Base-by-base conservation (phyloP, 35 echinoderm and acorn worm species). In the Diadema setosum region DNA sequence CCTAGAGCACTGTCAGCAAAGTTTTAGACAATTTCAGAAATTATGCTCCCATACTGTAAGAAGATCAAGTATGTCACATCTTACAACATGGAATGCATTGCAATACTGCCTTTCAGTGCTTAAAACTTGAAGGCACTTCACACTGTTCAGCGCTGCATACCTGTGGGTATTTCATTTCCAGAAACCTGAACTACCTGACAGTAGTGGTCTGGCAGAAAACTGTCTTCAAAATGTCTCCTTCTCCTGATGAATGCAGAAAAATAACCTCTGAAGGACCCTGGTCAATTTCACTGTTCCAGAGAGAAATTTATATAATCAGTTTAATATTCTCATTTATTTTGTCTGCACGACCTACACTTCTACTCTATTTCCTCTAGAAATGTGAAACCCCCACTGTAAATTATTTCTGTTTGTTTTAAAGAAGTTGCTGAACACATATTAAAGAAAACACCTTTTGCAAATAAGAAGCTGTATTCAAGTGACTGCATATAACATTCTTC, bases 181-280 rank as follows among this genome's bases (percentile, higher is more conserved):
- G 49, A 55, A 55, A 55, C 49, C 49, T 55, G 49, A 55, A 55
- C 12, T 55, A 55, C 0, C n/a, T n/a, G n/a, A n/a, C n/a, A n/a
- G n/a, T n/a, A n/a, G n/a, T n/a, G n/a, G n/a, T n/a, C n/a, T n/a
- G n/a, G n/a, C n/a, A n/a, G n/a, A n/a, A n/a, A n/a, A n/a, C n/a
- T n/a, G n/a, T n/a, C n/a, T 4, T 78, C 37, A 78, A 41, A 42
- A 78, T 42, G 73, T 78, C 73, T 78, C 40, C 73, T 78, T 78
- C 30, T 78, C 73, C 25, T 78, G 73, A 9, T 36, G 73, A 39
- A 78, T 41, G n/a, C 73, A 78, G 23, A 78, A 78, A 41, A 78
- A 78, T 42, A 78, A 33, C 24, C 40, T 78, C 37, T 78, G 73
- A 18, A 78, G 73, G 20, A 21, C 39, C 73, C 40, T 12, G 29